Conservation (phyloP, 53 echinoderm and acorn worm species). For the Glandiceps talaboti region DNA sequence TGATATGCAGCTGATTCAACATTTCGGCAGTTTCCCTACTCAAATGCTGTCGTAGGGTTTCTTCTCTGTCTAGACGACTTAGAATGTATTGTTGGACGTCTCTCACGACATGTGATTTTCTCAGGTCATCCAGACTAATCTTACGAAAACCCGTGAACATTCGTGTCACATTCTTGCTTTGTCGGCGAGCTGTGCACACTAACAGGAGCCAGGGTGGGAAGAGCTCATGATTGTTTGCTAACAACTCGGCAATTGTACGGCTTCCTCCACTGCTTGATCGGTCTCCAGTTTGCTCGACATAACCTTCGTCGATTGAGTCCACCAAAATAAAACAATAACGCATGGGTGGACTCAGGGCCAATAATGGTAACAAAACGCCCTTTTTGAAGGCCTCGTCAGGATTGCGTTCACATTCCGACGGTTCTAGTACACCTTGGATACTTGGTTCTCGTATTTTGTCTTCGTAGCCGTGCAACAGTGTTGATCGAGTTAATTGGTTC, state of each 20-base stretch:
- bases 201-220: slow-evolving; percentile 94
- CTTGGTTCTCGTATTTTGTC: slow-evolving; percentile 86
- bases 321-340: slow-evolving; percentile 93
- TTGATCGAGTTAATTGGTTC: slow-evolving; percentile 69
- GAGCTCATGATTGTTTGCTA: slow-evolving; percentile 96
- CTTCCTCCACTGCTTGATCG: slow-evolving; percentile 26
- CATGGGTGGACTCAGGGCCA: slow-evolving; percentile 71
- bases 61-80: slow-evolving; percentile 83
- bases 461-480: slow-evolving; percentile 79
- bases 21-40: slow-evolving; percentile 97
- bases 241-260: slow-evolving; percentile 90
- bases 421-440: slow-evolving; percentile 84
- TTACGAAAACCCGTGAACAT: slow-evolving; percentile 99
- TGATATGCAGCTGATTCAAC: slow-evolving; percentile 96
- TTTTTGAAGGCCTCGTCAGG: slow-evolving; percentile 97
- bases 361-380: slow-evolving; percentile 78
- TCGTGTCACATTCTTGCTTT: slow-evolving; percentile 90
- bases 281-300: slow-evolving; percentile 54
- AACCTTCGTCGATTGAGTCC: slow-evolving; percentile 92
- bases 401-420: slow-evolving; percentile 88
- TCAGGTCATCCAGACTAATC: slow-evolving; percentile 84
- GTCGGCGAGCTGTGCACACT: slow-evolving; percentile 88
- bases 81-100: slow-evolving; percentile 99
- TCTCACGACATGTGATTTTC: slow-evolving; percentile 92
- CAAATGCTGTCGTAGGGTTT: slow-evolving; percentile 76